A percentile compares a stretch with the other conserved stretches of the same genome.
phyloP scores from a whole-genome alignment of 2,888 invertebrate species.

The Oscheius sp. region DNA sequence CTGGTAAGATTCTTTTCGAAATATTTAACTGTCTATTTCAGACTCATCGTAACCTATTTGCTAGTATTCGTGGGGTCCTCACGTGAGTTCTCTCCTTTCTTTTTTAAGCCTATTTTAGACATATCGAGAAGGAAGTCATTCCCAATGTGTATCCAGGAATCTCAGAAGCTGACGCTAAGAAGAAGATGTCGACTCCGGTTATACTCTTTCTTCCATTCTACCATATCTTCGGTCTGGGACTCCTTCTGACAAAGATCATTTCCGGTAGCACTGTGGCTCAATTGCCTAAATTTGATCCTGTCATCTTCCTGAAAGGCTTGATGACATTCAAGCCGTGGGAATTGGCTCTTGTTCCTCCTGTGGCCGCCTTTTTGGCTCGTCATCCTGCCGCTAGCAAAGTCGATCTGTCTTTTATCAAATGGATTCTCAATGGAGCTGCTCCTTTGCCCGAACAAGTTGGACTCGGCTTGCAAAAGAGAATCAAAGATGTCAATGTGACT shows the following conservation, averaged over 20 bases:
- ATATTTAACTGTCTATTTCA: too few relatives aligned
- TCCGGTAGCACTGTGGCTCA: not conserved
- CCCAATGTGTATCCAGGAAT: not conserved
- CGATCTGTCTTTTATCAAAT: constrained; percentile 12
- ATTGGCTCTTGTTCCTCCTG: constrained; percentile 3
- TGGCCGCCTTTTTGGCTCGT: constrained; percentile 12
- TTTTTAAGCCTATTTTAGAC: too few relatives aligned
- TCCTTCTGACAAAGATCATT: not conserved
- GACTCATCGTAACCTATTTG: constrained; percentile 9
- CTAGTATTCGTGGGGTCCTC: too few relatives aligned
- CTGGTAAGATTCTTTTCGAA: too few relatives aligned
- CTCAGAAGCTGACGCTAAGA: not conserved
- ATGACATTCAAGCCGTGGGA: constrained; percentile 2
- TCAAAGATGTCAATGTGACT: not conserved
- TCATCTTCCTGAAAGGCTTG: constrained; percentile 1
- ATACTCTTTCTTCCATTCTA: constrained; percentile 15
- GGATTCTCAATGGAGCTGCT: constrained; percentile 16
- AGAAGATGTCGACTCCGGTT: not conserved
- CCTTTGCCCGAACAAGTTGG: constrained; percentile 11
- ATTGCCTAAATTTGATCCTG: constrained; percentile 16
- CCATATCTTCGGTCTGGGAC: constrained; percentile 19
- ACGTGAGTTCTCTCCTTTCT: too few relatives aligned
- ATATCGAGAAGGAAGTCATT: constrained; percentile 4
- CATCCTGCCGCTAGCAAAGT: constrained; percentile 21
- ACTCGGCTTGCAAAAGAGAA: not conserved